Base-by-base conservation (phyloP, 1,140 invertebrate species). In the Musca vetustissima region DNA sequence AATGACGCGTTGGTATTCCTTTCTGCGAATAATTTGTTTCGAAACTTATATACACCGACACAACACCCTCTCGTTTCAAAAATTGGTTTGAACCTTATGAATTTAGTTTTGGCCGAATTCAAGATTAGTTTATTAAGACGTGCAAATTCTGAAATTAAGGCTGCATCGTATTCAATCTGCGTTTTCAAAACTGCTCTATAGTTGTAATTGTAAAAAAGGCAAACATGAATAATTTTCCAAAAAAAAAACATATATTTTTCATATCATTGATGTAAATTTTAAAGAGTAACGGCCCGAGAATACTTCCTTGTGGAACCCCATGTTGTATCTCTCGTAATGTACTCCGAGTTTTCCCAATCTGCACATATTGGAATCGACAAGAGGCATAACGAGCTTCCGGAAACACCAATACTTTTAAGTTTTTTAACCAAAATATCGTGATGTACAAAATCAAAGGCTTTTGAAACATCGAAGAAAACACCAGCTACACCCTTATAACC, bases 401-500 rank as follows among this genome's bases (percentile, higher is more conserved):
- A 24, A 21, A 53, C 14, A 9, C 52, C 52, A 4, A 53, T 53
- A 53, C 22, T 53, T 53, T 53, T 53, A 1, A 53, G 52, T 24
- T 53, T 53, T 22, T 53, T 4, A 14, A 53, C 19, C 22, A 53
- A 53, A 53, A 53, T 53, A 7, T 22, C 21, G 22, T 53, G 19
- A 22, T 53, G 19, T 22, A 53, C 52, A 22, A 53, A 3, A 22
- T 53, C 52, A 53, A 53, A 53, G 13, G 52, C 52, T 22, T 53
- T 53, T 7, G 52, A 22, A 53, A 22, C 21, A 53, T 53, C 52
- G 21, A 53, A 22, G 21, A 53, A 53, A 24, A 53, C 52, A 13
- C 52, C 52, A 22, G 49, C 49, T 19, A 50, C 49, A 50, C 49
- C 49, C n/a, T 6, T 50, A 50, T 50, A 50, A 50, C 52, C 52